Conservation (phyloP, 2,113 vertebrate genomes). For the Thunnus thynnus region DNA sequence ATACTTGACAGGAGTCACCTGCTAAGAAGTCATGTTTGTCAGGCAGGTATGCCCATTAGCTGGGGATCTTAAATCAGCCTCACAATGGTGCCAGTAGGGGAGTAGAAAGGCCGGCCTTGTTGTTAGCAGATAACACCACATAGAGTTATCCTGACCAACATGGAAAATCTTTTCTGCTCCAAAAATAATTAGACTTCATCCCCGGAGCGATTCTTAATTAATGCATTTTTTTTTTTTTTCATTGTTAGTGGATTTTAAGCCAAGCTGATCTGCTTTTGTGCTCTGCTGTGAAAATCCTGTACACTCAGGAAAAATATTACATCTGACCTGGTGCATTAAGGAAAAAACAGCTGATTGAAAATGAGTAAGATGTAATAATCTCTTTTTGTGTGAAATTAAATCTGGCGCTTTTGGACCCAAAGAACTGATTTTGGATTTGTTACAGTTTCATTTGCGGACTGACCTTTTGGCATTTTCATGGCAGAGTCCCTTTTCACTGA, state of each 20-base stretch:
- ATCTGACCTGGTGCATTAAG: constrained; percentile 59
- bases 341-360: constrained; percentile 60
- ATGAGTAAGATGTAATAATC: constrained; percentile 64
- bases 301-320: constrained; percentile 61
- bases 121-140: constrained; percentile 83
- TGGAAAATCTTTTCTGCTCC: constrained; percentile 79
- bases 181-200: constrained; percentile 83
- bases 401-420: constrained; percentile 31
- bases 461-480: constrained; percentile 40
- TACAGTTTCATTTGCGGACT: constrained; percentile 32
- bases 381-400: constrained; percentile 54
- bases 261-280: constrained; percentile 76
- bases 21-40: constrained; percentile 98
- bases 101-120: constrained; percentile 79
- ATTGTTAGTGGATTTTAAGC: constrained; percentile 72
- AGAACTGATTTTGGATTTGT: constrained; percentile 32
- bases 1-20: constrained; percentile 95
- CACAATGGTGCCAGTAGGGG: constrained; percentile 89
- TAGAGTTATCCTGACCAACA: constrained; percentile 78
- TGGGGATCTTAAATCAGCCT: constrained; percentile 92
- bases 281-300: constrained; percentile 73
- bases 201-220: constrained; percentile 82
- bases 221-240: constrained; percentile 63
- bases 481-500: constrained; percentile 58
- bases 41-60: constrained; percentile 94